Conservation (phyloP, 1,140 invertebrate genomes). For the Mylabris phalerata region DNA sequence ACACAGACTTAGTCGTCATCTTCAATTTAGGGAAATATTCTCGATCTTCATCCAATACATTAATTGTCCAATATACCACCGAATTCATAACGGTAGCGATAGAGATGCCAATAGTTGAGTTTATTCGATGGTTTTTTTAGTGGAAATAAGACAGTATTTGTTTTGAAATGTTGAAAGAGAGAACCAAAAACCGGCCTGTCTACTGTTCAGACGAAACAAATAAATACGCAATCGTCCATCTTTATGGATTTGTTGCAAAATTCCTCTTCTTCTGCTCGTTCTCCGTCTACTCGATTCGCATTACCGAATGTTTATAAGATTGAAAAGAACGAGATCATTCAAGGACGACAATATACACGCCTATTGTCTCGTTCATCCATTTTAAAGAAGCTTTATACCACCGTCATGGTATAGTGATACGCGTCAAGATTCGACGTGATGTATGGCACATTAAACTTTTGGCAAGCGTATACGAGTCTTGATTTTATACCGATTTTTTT, state of each 20-base stretch:
- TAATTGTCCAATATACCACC: too few relatives aligned
- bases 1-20: too few relatives aligned
- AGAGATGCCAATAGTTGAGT: too few relatives aligned
- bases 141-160: too few relatives aligned
- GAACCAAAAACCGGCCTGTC: slow-evolving; percentile 26
- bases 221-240: slow-evolving; percentile 30
- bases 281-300: slow-evolving; percentile 8
- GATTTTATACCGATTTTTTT: too few relatives aligned
- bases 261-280: slow-evolving; percentile 25
- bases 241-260: slow-evolving; percentile 36
- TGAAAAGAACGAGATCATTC: neutral
- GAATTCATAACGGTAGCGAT: too few relatives aligned
- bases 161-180: too few relatives aligned
- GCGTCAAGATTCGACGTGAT: slow-evolving; percentile 11
- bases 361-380: neutral
- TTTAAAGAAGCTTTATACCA: too few relatives aligned
- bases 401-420: too few relatives aligned
- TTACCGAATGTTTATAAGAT: slow-evolving; percentile 14
- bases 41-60: too few relatives aligned
- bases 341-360: neutral
- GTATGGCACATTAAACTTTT: slow-evolving; percentile 16
- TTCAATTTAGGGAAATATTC: too few relatives aligned
- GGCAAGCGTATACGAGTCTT: neutral
- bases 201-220: slow-evolving; percentile 30
- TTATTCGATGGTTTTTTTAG: too few relatives aligned